Evolutionary conservation across 2,888 invertebrate genomes (phyloP), one percentile per base, ranked within the genome.

Genomic region (Chymomyza fuscimana): DNA sequence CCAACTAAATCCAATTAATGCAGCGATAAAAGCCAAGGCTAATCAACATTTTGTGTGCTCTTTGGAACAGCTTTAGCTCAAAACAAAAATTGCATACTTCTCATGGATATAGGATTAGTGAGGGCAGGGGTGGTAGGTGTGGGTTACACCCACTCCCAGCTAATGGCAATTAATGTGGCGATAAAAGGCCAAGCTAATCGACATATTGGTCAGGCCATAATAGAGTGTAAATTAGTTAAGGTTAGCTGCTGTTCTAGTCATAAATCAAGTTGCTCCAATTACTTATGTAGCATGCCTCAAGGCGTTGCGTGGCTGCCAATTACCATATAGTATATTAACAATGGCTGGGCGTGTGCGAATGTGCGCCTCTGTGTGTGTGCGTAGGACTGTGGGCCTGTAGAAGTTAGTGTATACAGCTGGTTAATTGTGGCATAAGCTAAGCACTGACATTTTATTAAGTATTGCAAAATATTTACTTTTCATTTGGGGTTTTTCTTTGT

Each of bases 381-480:
- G 50, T 29, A 16, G 58, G 22, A 46, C 6, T 1, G 12, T 12
- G 15, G 16, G 54, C 5, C 9, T 32, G 7, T 32, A 7, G 0
- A 9, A 7, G 5, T 32, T 32, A 9, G 7, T 32, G 32, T 32
- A 9, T 32, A 7, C 5, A 25, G 29, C 29, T 50, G 12, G 4
- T 40, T 29, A n/a, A 32, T 29, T 5, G 32, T 4, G 61, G 58
- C 22, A 40, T 29, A 51, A 51, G 70, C 40, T 59, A 62, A 32
- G 25, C 9, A 16, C 22, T 36, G 16, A 4, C 6, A 52, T 65
- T 72, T 79, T 70, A 73, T 66, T 77, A 78, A 73, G 80, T 79
- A 79, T 76, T 67, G 73, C 58, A 75, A 87, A 87, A 87, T 83
- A 86, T 87, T 83, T 83, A 81, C 81, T 82, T 83, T 86, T 82